phyloP scores from a whole-genome alignment of 2,113 vertebrate species.

The Diadophis punctatus region DNA sequence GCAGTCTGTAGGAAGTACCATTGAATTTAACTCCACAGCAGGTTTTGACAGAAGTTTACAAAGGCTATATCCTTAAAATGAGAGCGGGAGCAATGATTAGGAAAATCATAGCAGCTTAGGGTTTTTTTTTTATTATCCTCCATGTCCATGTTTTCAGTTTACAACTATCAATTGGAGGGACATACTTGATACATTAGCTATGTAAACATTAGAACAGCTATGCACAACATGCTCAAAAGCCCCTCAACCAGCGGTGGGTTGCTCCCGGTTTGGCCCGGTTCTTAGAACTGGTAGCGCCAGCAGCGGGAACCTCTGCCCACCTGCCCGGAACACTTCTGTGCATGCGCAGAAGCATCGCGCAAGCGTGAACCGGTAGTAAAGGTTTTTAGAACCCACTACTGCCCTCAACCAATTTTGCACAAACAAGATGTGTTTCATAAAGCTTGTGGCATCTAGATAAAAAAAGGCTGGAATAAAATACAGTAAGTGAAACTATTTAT shows the following conservation, averaged over 20 bases:
- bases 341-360: too few relatives aligned
- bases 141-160: not conserved
- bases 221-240: not conserved
- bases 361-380: too few relatives aligned
- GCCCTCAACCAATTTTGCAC: not conserved
- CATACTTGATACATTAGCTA: accelerated
- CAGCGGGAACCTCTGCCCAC: too few relatives aligned
- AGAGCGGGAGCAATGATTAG: not conserved
- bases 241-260: too few relatives aligned
- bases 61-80: not conserved
- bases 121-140: not conserved
- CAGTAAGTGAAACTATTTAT: not conserved
- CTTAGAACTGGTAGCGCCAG: too few relatives aligned
- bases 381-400: too few relatives aligned
- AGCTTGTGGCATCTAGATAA: not conserved
- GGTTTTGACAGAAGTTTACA: not conserved
- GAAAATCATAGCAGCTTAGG: not conserved
- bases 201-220: accelerated
- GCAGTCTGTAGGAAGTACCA: not conserved
- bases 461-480: not conserved
- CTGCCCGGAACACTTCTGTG: too few relatives aligned
- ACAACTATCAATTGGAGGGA: not conserved
- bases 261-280: too few relatives aligned
- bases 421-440: not conserved
- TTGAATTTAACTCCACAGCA: not conserved